Evolutionary conservation across 2,113 vertebrate genomes (phyloP), one percentile per base, ranked within the genome.

Genomic region (Cyanoderma ruficeps): DNA sequence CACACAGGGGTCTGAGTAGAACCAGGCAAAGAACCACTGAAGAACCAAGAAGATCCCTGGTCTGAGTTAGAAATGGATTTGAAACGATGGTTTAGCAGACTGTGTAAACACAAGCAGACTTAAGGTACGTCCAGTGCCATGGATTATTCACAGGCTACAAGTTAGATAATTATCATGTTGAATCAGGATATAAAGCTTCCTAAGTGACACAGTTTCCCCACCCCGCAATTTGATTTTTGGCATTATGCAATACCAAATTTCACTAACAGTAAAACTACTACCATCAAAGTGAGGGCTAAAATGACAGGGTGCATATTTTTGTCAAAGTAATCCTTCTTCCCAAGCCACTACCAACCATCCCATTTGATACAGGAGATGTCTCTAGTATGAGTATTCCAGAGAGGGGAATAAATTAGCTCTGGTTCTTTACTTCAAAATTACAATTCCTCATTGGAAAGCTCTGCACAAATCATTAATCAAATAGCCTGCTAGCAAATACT

Each of bases 221-320:
- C 15, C 7, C 46, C 15, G 37, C 15, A 64, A 37, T 24, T 75
- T 79, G 23, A 61, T 88, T 87, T 70, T 87, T 52, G 50, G 37
- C 19, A 20, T 30, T 14, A 80, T 5, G 6, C 37, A 65, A 15
- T 18, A 69, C 5, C 37, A 49, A 21, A 37, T 67, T 50, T 63
- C 52, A 75, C 61, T 50, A 46, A 33, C 7, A 64, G 20, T 67
- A 64, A 5, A 64, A 76, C 41, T 16, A 53, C 53, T 15, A 15
- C 10, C 37, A 44, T 17, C 2, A 1, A 72, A 76, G 59, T 4
- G 16, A 59, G 12, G 0, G 0, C 6, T 27, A 92, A 75, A 76
- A 33, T 31, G 30, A 56, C 21, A 44, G 13, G 0, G 4, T 7
- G 0, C 3, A 41, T 4, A 8, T 56, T 63, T 56, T 41, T 25